Base-by-base conservation (phyloP, 2,888 invertebrate species). In the Drosophila hamatofila region DNA sequence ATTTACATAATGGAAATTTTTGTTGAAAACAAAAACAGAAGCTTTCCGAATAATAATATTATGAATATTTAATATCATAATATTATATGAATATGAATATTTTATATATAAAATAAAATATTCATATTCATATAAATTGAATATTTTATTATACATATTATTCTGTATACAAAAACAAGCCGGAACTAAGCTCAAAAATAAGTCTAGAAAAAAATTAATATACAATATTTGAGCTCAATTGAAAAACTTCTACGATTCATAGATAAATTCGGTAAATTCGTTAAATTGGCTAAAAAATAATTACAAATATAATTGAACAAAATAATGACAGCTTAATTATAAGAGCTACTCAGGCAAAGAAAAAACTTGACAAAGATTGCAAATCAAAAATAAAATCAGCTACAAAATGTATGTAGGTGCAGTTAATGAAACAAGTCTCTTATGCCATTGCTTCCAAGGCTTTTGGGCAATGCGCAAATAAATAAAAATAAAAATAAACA, bases 371-470 rank as follows among this genome's bases (percentile, higher is more conserved):
- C 18, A 30, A 56, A 44, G 57, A 55, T 39, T 33, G 25, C 46
- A 30, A 44, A 44, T 16, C 42, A 30, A 54, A 54, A 54, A 62
- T 30, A 44, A 18, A 54, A 75, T 16, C 25, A 18, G 42, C 11
- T 3, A 48, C 9, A 14, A 48, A 7, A 49, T 12, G 33, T 30
- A 49, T 33, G 49, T 69, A 63, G 83, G 69, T 68, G 85, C 83
- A 82, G 81, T 81, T 85, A 61, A 85, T 81, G 80, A 75, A 83
- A 71, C 49, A 62, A 39, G 39, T 57, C 68, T 57, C 68, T 44
- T 46, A 39, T 46, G 52, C 33, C 30, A n/a, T 58, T 49, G 54
- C 21, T 46, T 25, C 48, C 83, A 80, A 80, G 83, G 83, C 66
- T 76, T 78, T 64, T 46, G 56, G 41, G 35, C 79, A 64, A 58